Base-by-base conservation (phyloP, 2,888 invertebrate species). In the Hesperia comma region DNA sequence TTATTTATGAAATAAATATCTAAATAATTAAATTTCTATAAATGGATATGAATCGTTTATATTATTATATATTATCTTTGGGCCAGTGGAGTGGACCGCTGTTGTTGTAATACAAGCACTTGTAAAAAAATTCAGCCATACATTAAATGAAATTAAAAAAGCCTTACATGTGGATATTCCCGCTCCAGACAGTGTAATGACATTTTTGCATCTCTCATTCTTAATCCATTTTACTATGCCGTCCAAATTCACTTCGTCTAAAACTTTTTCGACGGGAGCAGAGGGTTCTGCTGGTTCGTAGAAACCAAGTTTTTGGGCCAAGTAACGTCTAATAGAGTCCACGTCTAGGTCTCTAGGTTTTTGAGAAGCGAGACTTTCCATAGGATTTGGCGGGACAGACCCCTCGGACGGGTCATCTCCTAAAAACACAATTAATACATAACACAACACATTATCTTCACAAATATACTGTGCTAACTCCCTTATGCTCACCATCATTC, bases 141-240 rank as follows among this genome's bases (percentile, higher is more conserved):
- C 14, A 14, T 21, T 21, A 26, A 40, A 57, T 43, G 26, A 15
- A 46, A 33, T 32, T 17, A 37, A 46, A 53, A 58, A 68, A 49
- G 61, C 93, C 95, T 95, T 93, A 98, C 98, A 96, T 56, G 99
- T 99, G 2, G 98, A 99, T 79, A 99, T 98, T 61, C 99, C 99
- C 74, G 99, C 99, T 69, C 99, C 99, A 69, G 98, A 96, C 95
- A 99, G 95, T 0, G 98, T 98, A 67, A 99, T 96, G 66, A 99
- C 95, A 77, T 97, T 98, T 82, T 95, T 95, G 80, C 97, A 97
- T 71, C 95, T 94, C 49, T 94, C 94, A 68, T 94, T 94, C 75
- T 96, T 94, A 72, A 98, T 97, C 87, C 96, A 97, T 63, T 95
- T 94, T 0, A 95, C 95, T 62, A 98, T 91, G 1, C 97, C 97